Percentiles rank a stretch among this genome's conserved stretches.
phyloP scores from a whole-genome alignment of 2,888 invertebrate species.

The Brachypterus glaber region DNA sequence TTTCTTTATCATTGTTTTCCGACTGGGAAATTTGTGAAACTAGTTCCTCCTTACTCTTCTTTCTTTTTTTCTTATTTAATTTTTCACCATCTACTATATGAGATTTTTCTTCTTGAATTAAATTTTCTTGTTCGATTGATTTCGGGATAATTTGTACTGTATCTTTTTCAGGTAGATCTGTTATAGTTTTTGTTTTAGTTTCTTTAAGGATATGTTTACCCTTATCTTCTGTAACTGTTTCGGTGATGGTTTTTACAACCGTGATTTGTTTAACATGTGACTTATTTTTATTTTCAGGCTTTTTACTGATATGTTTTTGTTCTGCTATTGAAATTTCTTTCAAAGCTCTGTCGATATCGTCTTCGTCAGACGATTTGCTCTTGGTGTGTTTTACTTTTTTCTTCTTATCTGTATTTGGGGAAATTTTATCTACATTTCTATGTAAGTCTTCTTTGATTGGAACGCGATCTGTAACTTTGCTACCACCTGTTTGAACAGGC shows the following conservation, averaged over 20 bases:
- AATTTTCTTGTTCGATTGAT: constrained; percentile 4
- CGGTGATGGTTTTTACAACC: constrained; percentile 20
- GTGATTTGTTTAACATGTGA: constrained; percentile 22
- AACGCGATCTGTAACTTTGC: constrained; percentile 22
- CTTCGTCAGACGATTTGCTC: constrained; percentile 23
- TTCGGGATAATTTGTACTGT: constrained; percentile 1
- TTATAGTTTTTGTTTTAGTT: constrained; percentile 26
- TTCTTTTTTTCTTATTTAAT: too few relatives aligned
- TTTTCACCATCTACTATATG: constrained; percentile 35
- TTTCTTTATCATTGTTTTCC: too few relatives aligned
- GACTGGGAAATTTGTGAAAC: too few relatives aligned
- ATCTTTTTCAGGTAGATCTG: constrained; percentile 22
- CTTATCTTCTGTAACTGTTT: constrained; percentile 19
- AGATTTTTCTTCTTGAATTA: constrained; percentile 29
- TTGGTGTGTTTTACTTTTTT: constrained; percentile 19
- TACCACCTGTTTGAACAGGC: constrained; percentile 31
- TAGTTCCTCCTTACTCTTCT: too few relatives aligned
- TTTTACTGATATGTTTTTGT: constrained; percentile 8
- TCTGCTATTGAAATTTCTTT: constrained; percentile 37
- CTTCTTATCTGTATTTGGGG: constrained; percentile 30
- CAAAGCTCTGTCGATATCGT: constrained; percentile 39
- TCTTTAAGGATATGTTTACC: constrained; percentile 21
- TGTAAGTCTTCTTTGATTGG: constrained; percentile 25
- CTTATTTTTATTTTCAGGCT: constrained; percentile 18
- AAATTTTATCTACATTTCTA: constrained; percentile 28